These are phyloP conservation scores for Dallia pectoralis DNA, from an alignment of 2,797 vertebrate genomes.

Conservation along the genomic window DNA sequence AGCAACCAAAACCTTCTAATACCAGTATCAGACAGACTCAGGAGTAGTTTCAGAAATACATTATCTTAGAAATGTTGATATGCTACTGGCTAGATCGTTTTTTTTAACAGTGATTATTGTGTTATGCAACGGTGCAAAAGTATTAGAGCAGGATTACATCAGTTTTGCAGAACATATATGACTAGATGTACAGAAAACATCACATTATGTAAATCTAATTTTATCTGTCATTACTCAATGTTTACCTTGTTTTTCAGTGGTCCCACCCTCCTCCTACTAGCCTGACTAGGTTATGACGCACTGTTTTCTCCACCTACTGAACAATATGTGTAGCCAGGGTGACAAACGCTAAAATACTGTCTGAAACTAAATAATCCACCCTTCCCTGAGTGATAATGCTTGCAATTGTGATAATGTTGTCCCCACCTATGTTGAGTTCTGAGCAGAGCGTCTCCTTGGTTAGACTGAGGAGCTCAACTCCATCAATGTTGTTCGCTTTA, in stretches of 20 bases:
- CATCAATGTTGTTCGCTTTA: slow-evolving; percentile 90
- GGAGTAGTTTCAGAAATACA: slow-evolving; percentile 27
- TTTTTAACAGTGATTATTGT: slow-evolving; percentile 43
- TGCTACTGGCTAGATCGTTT: slow-evolving; percentile 45
- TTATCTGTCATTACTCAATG: slow-evolving; percentile 23
- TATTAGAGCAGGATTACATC: slow-evolving; percentile 47
- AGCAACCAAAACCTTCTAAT: neutral
- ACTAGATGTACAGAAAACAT: neutral
- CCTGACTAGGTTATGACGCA: neutral
- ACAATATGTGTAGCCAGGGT: neutral
- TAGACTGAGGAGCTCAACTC: slow-evolving; percentile 85
- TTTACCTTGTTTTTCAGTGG: slow-evolving; percentile 11
- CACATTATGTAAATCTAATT: slow-evolving; percentile 35
- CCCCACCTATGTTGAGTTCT: slow-evolving; percentile 93
- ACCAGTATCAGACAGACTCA: slow-evolving; percentile 13
- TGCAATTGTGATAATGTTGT: neutral
- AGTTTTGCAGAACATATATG: neutral
- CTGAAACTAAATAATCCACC: neutral
- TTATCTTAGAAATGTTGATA: slow-evolving; percentile 45
- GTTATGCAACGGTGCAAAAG: slow-evolving; percentile 54
- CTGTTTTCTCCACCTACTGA: neutral
- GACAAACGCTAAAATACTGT: neutral
- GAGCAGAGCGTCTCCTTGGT: slow-evolving; percentile 85
- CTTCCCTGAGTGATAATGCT: neutral
- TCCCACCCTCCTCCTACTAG: neutral